Evolutionary conservation across 2,888 invertebrate genomes (phyloP).

Genomic region (Rotaria macrura): DNA sequence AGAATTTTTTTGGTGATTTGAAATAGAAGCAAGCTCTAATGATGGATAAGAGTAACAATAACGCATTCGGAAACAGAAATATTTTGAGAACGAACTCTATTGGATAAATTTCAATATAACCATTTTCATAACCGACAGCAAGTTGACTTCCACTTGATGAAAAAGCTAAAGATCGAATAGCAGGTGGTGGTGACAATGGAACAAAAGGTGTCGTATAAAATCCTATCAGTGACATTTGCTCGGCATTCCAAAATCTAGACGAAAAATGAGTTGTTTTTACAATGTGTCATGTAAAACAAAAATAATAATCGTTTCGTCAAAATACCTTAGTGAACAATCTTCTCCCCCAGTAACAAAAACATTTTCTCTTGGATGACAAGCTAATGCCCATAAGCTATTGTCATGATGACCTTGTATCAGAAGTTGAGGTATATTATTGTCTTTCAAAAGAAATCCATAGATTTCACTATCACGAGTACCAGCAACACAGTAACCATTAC

Average conservation of each 20-base stretch:
- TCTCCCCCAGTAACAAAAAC: constrained; percentile 50
- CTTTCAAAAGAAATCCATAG: constrained; percentile 43
- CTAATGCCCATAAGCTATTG: constrained; percentile 51
- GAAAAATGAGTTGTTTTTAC: neutral
- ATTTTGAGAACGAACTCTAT: neutral
- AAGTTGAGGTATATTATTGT: constrained; percentile 43
- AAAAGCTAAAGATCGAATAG: constrained; percentile 45
- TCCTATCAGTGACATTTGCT: neutral
- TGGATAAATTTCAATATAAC: constrained; percentile 41
- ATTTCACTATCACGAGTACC: constrained; percentile 47
- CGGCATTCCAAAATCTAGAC: neutral
- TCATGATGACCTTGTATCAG: constrained; percentile 50
- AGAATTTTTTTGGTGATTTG: too few species aligned
- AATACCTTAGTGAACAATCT: constrained; percentile 24
- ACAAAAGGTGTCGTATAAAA: neutral
- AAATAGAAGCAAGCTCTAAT: too few species aligned
- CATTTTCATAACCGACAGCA: constrained; percentile 46
- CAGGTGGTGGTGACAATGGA: neutral
- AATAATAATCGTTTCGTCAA: too few species aligned
- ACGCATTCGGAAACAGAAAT: too few species aligned
- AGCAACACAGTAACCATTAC: neutral
- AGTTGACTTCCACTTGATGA: constrained; percentile 45
- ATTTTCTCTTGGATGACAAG: constrained; percentile 47
- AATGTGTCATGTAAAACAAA: too few species aligned
- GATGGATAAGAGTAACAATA: too few species aligned